Conservation (phyloP, 2,888 invertebrate species). For the Griposia aprilina region DNA sequence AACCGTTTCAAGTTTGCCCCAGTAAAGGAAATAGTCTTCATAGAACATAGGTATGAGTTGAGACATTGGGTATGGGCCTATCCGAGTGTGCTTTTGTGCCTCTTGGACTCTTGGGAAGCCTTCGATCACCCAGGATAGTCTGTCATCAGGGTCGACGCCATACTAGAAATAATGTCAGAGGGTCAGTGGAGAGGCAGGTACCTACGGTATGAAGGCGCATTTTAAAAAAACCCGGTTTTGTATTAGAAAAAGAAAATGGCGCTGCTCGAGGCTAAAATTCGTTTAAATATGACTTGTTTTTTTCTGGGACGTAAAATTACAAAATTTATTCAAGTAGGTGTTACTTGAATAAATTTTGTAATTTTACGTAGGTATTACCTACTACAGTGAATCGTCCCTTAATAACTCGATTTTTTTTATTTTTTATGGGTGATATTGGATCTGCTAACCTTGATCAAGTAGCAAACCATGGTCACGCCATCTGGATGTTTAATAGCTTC, state of each 20-base stretch:
- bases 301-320: too few relatives aligned
- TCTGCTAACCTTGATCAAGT: slow-evolving; percentile 90
- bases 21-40: slow-evolving; percentile 92
- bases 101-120: slow-evolving; percentile 87
- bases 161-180: slow-evolving; percentile 74
- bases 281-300: neutral
- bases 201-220: neutral
- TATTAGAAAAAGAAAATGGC: neutral
- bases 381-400: neutral
- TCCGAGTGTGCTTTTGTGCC: slow-evolving; percentile 86
- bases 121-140: slow-evolving; percentile 83
- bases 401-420: too few relatives aligned
- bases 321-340: too few relatives aligned
- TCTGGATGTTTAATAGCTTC: slow-evolving; percentile 91
- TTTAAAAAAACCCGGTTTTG: neutral
- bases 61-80: slow-evolving; percentile 88
- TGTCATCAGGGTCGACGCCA: slow-evolving; percentile 86
- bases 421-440: neutral
- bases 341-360: neutral
- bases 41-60: slow-evolving; percentile 89
- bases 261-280: neutral
- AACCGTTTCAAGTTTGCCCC: slow-evolving; percentile 89
- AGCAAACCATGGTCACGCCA: slow-evolving; percentile 91
- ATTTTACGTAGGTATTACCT: neutral
- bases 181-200: neutral